phyloP scores from a whole-genome alignment of 2,113 vertebrate genomes.

The Nycticebus coucang region DNA sequence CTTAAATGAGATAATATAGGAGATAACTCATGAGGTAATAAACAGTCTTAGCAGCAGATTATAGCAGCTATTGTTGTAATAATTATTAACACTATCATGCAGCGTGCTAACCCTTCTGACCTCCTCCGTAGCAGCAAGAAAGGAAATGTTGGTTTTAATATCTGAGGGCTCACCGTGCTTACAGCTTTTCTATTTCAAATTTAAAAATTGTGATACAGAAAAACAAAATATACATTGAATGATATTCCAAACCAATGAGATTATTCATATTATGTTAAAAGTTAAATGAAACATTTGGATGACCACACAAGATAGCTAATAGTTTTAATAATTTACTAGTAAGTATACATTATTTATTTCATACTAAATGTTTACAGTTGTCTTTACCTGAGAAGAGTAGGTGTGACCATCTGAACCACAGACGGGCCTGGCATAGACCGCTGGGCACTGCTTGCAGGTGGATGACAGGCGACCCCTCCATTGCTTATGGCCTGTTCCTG shows the following conservation, averaged over 20 bases:
- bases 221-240: neutral
- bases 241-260: neutral
- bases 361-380: neutral
- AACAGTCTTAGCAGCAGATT: neutral
- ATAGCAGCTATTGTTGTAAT: neutral
- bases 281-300: neutral
- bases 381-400: slow-evolving; percentile 94
- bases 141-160: neutral
- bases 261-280: neutral
- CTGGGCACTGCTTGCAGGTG: slow-evolving; percentile 94
- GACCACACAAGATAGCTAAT: neutral
- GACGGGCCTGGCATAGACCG: slow-evolving; percentile 90
- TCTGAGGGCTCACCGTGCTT: neutral
- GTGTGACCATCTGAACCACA: slow-evolving; percentile 96
- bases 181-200: neutral
- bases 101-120: neutral
- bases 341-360: accelerated
- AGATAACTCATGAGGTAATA: neutral
- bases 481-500: slow-evolving; percentile 89
- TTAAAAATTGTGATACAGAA: neutral
- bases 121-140: neutral
- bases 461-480: slow-evolving; percentile 85
- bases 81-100: neutral
- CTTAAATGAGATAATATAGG: neutral
- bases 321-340: neutral